Base-by-base conservation (phyloP, 2,113 vertebrate genomes). In the Eolophus roseicapilla region DNA sequence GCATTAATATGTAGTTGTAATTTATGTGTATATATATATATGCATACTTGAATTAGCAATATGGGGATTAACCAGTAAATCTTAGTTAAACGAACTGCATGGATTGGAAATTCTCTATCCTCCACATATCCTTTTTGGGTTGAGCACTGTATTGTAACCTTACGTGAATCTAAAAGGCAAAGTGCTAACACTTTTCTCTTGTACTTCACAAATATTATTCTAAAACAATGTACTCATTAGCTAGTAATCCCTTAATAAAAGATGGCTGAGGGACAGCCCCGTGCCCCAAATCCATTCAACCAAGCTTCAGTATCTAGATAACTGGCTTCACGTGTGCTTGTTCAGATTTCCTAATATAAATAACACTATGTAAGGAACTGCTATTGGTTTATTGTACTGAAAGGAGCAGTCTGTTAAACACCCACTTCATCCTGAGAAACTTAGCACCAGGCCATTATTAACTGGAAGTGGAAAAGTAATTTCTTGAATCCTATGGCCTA, bases 211-310 rank as follows among this genome's bases (percentile, higher is more conserved):
- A 74, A 41, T 37, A 62, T 16, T 60, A 13, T 12, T 18, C 19
- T 35, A 67, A 78, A 43, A 24, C 25, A 53, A 35, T 11, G 17
- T 15, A 62, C n/a, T 62, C 18, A 13, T 6, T 67, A 63, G 13
- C 10, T 18, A 82, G 6, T 5, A 35, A 53, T 55, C 7, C 9
- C 14, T 62, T 10, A 8, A 20, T 71, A 69, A 82, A 59, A 4
- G 13, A 31, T 3, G 3, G 1, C 0, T 20, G 3, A 17, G 11
- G 14, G 6, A 39, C 33, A 71, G 18, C 8, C 17, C 3, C 44
- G 31, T 6, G 59, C 7, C 31, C 19, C 18, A 63, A 37, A 69
- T 13, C 35, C 29, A 10, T 15, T 11, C 4, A 82, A 47, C 7
- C 29, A 47, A 75, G 24, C 24, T 47, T 15, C 41, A 39, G 8